These are phyloP conservation scores for Drosophila repletoides DNA, from an alignment of 1,140 invertebrate species.

Conservation along the genomic window DNA sequence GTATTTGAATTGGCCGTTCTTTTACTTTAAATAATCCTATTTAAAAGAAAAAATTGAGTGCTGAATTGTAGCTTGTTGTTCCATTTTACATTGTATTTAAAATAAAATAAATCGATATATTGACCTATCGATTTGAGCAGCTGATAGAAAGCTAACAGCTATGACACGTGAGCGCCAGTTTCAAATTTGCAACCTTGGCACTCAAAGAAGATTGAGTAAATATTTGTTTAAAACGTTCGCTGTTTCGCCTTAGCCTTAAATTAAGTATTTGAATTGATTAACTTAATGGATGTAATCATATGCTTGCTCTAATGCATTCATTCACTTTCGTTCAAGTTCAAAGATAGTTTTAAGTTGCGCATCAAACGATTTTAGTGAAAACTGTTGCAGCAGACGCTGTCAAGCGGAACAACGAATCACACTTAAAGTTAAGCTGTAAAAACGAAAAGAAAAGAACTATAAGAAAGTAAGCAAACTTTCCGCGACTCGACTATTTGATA, in stretches of 20 bases:
- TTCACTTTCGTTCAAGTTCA: conserved; percentile 33
- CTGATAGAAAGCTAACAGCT: neutral
- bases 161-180: neutral
- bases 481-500: neutral
- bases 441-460: conserved; percentile 33
- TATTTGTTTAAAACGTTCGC: too few species aligned
- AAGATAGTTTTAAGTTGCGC: conserved; percentile 2
- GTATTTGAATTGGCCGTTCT: too few species aligned
- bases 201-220: too few species aligned
- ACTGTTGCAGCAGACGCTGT: conserved; percentile 50
- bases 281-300: neutral
- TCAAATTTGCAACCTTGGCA: too few species aligned
- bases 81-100: neutral
- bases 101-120: neutral
- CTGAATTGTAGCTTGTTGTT: too few species aligned
- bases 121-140: neutral
- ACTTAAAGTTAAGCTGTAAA: conserved; percentile 53
- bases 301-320: conserved; percentile 2
- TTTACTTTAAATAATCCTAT: too few species aligned
- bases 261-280: neutral
- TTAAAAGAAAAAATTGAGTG: too few species aligned
- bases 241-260: too few species aligned
- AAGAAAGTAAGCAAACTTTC: neutral
- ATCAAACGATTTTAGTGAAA: conserved; percentile 8
- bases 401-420: conserved; percentile 63